Base-by-base conservation (phyloP, 2,888 invertebrate genomes). In the Rhingia rostrata region DNA sequence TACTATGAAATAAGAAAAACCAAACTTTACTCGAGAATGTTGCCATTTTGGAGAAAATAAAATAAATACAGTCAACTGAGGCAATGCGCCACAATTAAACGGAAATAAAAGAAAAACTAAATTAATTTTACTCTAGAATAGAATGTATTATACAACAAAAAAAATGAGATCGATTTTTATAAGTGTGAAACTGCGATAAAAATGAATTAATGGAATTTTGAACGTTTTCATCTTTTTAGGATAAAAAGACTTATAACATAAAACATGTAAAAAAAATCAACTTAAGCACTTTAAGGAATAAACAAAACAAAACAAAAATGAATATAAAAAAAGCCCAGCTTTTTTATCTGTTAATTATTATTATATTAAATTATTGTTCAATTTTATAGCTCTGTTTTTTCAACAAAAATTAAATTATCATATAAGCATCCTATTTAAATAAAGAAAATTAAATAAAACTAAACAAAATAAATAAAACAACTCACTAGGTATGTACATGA, bases 221-320 rank as follows among this genome's bases (percentile, higher is more conserved):
- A 87, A 74, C 69, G 75, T 86, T 87, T 87, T 86, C 82, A 79
- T 81, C 77, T 74, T 73, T 80, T 82, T 86, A 86, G 86, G 67
- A 81, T 81, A 86, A 86, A 79, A 87, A 83, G 87, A 87, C 87
- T 87, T 87, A 86, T 86, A 86, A 86, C 69, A 83, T 74, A 73
- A 78, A 86, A 60, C 77, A 66, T 75, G 69, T 80, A 80, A 64
- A 74, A 66, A 51, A 58, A 73, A 63, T 51, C 10, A 69, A 75
- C 58, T 49, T 69, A 79, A 73, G 72, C 72, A 80, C 74, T 53
- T 79, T 67, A 67, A 61, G 66, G 30, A 64, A 67, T 30, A 84
- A 58, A 22, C 14, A 37, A 58, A 56, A 61, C 7, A n/a, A 49
- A 54, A 41, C 5, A 54, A 60, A 43, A 12, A 47, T 14, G 43